A percentile compares a stretch with the other conserved stretches of the same genome.
Conservation (phyloP, 2,113 vertebrate genomes). For the Vimba vimba region DNA sequence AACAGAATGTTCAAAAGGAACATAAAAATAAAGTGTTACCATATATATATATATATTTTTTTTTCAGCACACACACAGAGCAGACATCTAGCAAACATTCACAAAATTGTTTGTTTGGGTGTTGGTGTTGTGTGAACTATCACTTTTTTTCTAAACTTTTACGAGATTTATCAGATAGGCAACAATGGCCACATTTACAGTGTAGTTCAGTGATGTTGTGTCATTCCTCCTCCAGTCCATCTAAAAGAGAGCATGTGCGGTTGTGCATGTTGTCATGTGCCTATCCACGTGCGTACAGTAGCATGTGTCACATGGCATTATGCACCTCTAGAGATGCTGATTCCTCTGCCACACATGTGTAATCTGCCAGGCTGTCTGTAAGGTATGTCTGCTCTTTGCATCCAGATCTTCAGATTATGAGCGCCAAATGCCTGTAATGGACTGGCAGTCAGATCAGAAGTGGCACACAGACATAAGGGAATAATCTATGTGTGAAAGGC, state of each 20-base stretch:
- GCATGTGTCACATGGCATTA: neutral
- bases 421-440: constrained; percentile 29
- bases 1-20: too few species aligned
- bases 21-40: too few species aligned
- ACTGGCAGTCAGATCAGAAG: constrained; percentile 41
- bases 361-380: neutral
- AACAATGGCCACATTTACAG: neutral
- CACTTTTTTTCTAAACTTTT: neutral
- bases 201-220: neutral
- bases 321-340: neutral
- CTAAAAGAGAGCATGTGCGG: neutral
- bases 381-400: neutral
- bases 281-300: neutral
- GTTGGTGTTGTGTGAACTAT: neutral
- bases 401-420: constrained; percentile 2
- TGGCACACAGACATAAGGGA: constrained; percentile 53
- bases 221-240: neutral
- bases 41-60: too few species aligned
- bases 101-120: too few species aligned
- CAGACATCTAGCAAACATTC: too few species aligned
- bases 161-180: neutral
- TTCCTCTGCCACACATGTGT: neutral
- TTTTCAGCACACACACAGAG: too few species aligned
- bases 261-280: neutral
- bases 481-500: constrained; percentile 68